Evolutionary conservation across 2,888 invertebrate species (phyloP).

Genomic region (Drosophila antonietae): DNA sequence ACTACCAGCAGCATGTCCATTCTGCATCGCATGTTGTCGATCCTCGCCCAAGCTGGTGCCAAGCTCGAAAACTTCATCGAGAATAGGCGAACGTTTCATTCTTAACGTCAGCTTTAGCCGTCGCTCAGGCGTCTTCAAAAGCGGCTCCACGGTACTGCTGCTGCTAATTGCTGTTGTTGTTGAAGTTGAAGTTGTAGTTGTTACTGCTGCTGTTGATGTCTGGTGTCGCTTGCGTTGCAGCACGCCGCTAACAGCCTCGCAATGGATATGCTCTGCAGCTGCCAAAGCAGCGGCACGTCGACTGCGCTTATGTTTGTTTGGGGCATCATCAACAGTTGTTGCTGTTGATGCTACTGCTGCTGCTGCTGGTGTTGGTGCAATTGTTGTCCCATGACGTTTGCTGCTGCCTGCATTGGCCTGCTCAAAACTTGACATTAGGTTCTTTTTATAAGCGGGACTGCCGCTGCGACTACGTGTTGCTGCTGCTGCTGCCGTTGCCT

Average conservation of each 20-base stretch:
- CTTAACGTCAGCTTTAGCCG: slow-evolving; percentile 92
- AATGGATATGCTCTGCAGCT: slow-evolving; percentile 71
- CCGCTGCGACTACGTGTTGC: slow-evolving; percentile 51
- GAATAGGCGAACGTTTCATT: slow-evolving; percentile 93
- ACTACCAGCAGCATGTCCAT: slow-evolving; percentile 31
- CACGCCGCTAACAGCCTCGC: slow-evolving; percentile 58
- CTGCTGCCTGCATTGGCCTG: slow-evolving; percentile 34
- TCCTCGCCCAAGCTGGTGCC: slow-evolving; percentile 89
- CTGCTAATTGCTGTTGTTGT: slow-evolving; percentile 3
- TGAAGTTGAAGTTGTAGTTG: background rate
- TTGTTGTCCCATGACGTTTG: slow-evolving; percentile 31
- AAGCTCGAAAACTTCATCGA: slow-evolving; percentile 94
- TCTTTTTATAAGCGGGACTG: slow-evolving; percentile 81
- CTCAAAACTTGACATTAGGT: slow-evolving; percentile 82
- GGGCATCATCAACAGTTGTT: slow-evolving; percentile 1
- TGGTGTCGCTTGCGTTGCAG: slow-evolving; percentile 61
- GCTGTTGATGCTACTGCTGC: slow-evolving; percentile 19
- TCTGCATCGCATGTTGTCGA: slow-evolving; percentile 70
- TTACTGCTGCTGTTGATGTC: slow-evolving; percentile 24
- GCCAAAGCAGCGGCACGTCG: slow-evolving; percentile 69
- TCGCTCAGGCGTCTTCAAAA: slow-evolving; percentile 84
- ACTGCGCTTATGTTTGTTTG: slow-evolving; percentile 65
- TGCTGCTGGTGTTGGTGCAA: too few relatives aligned
- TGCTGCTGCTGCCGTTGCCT: slow-evolving; percentile 54
- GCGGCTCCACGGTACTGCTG: slow-evolving; percentile 67